Evolutionary conservation across 2,113 vertebrate genomes (phyloP), one percentile per base, ranked within the genome.

Genomic region (Chinchilla lanigera): DNA sequence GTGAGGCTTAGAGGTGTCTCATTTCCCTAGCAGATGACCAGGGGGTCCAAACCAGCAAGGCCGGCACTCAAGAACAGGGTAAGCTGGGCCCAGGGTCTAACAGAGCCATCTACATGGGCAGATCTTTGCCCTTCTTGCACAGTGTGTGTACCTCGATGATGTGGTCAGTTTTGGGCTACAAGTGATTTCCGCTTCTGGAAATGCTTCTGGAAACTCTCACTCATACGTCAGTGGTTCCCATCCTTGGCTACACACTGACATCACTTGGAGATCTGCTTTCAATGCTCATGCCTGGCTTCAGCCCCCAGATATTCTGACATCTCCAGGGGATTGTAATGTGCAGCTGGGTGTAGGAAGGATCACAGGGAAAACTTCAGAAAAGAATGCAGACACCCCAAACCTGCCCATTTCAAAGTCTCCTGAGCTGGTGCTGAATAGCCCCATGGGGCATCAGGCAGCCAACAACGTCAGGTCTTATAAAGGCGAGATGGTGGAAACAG

Each of bases 31-130:
- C 90, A 60, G 24, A 2, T 4, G 24, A 83, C 58, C 61, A 84
- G 56, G 26, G 87, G 54, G 26, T 33, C 35, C 69, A 54, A 35
- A 26, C 4, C 77, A 81, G 33, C 0, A 30, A 78, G 78, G 3
- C 35, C 19, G 1, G 12, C 58, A 1, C 12, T 24, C 33, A 71
- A 65, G 6, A 69, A 52, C 3, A 3, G 24, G 6, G n/a, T 11
- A 13, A 63, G 54, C 41, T 73, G 7, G 26, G 65, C 58, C 30
- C 44, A 28, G 26, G 28, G 9, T 13, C 69, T 65, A 20, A 24
- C 13, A 14, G 65, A 60, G 44, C n/a, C 52, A n/a, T 20, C 8
- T 17, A 58, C 5, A 0, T 13, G 22, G 44, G 13, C 69, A 82
- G n/a, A 26, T 56, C 33, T 58, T 16, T 44, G n/a, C 3, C 30